phyloP scores from a whole-genome alignment of 2,113 vertebrate species.

The Nannospalax galili region DNA sequence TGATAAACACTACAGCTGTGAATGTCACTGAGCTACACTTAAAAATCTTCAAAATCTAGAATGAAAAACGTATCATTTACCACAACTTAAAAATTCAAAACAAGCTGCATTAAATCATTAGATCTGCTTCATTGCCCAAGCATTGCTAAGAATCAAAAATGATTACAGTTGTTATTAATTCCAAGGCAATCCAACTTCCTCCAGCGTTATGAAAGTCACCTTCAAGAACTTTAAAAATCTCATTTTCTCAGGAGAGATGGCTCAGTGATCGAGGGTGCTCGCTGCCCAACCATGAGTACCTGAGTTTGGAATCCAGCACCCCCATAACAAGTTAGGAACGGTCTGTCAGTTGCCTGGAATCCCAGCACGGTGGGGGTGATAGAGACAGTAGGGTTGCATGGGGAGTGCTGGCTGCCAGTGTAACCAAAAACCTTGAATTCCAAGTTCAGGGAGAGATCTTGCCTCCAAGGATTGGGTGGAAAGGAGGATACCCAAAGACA shows the following conservation, averaged over 20 bases:
- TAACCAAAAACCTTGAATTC: not conserved
- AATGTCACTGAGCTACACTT: not conserved
- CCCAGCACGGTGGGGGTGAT: not conserved
- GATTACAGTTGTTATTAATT: constrained; percentile 35
- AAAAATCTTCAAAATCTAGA: constrained; percentile 3
- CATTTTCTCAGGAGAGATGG: not conserved
- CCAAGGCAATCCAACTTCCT: not conserved
- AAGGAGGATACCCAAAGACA: not conserved
- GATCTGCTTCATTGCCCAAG: not conserved
- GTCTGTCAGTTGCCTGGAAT: not conserved
- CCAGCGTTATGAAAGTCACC: constrained; percentile 5
- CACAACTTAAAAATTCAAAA: constrained; percentile 26
- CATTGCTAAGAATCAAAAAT: constrained; percentile 11
- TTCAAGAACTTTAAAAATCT: not conserved
- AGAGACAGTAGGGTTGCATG: not conserved
- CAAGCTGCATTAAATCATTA: not conserved
- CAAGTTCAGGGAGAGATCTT: not conserved
- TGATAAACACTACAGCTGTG: not conserved
- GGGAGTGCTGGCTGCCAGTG: not conserved
- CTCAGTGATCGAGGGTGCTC: no score
- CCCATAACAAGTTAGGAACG: no score
- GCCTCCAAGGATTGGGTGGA: not conserved
- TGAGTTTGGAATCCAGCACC: not conserved
- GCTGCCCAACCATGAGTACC: no score
- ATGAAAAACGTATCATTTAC: not conserved